Evolutionary conservation across 2,888 invertebrate species (phyloP).

Genomic region (Apeira syringaria): DNA sequence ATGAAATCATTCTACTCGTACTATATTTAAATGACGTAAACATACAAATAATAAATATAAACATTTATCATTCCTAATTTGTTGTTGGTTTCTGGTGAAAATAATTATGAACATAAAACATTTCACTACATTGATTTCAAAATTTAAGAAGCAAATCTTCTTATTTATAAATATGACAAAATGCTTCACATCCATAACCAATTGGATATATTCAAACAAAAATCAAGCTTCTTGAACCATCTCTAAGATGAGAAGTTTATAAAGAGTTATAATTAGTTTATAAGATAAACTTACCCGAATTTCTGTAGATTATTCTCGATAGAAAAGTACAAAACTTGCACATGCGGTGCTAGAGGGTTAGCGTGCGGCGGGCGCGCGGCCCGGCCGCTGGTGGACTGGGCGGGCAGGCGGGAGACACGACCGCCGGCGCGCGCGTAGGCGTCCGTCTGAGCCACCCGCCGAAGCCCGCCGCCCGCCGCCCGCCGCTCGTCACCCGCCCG

Average conservation of each 20-base stretch:
- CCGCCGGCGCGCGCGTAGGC: constrained; percentile 44
- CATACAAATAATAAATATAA: too few relatives aligned
- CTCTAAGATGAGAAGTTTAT: constrained; percentile 9
- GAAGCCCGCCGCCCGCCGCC: constrained; percentile 28
- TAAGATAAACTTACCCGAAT: constrained; percentile 36
- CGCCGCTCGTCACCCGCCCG: constrained; percentile 18
- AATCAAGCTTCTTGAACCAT: constrained; percentile 10
- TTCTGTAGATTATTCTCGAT: constrained; percentile 22
- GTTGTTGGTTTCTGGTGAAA: too few relatives aligned
- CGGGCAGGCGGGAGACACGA: constrained; percentile 57
- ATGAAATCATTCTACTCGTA: too few relatives aligned
- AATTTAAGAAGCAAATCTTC: too few relatives aligned
- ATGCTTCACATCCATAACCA: too few relatives aligned
- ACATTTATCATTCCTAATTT: too few relatives aligned
- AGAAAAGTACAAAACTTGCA: constrained; percentile 39
- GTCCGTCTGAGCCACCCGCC: constrained; percentile 14
- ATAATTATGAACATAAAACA: too few relatives aligned
- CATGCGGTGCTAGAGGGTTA: constrained; percentile 15
- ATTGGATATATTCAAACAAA: background rate
- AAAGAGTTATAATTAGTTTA: constrained; percentile 8
- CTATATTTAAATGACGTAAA: too few relatives aligned
- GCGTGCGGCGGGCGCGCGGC: constrained; percentile 70
- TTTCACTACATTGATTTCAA: too few relatives aligned
- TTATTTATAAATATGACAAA: too few relatives aligned
- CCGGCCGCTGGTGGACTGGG: constrained; percentile 80